Conservation (phyloP, 2,797 vertebrate species). For the Galagoides demidoff region DNA sequence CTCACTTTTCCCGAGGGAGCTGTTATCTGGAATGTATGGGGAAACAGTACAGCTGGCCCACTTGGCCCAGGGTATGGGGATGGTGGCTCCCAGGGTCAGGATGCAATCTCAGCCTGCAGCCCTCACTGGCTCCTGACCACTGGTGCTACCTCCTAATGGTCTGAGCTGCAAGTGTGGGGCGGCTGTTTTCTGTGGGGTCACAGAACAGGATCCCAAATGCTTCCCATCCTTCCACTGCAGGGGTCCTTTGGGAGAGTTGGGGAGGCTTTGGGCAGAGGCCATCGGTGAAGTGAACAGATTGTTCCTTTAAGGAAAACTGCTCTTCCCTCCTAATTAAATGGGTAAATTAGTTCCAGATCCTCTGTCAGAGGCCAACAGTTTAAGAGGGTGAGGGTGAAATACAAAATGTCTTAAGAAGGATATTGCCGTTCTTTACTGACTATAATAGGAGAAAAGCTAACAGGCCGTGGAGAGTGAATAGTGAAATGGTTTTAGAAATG, state of each 20-base stretch:
- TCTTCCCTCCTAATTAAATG: slow-evolving; percentile 79
- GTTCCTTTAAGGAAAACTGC: slow-evolving; percentile 84
- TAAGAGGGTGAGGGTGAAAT: slow-evolving; percentile 73
- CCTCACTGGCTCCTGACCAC: neutral
- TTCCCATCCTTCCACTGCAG: neutral
- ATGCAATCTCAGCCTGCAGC: neutral
- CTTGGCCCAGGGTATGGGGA: neutral
- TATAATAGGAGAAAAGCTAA: slow-evolving; percentile 19
- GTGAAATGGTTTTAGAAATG: neutral
- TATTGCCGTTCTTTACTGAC: neutral
- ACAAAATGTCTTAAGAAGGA: neutral
- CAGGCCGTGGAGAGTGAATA: neutral
- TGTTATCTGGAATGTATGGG: neutral
- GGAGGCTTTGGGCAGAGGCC: neutral
- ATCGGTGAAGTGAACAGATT: neutral
- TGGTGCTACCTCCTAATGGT: neutral
- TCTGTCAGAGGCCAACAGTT: slow-evolving; percentile 80
- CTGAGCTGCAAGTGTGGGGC: neutral
- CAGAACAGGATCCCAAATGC: neutral
- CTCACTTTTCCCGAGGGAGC: neutral
- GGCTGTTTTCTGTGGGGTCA: neutral
- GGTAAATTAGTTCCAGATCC: slow-evolving; percentile 84
- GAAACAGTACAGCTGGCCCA: neutral
- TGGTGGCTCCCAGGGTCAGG: neutral
- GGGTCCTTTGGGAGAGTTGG: neutral